Conservation (phyloP, 2,113 vertebrate species). For the Daubentonia madagascariensis region DNA sequence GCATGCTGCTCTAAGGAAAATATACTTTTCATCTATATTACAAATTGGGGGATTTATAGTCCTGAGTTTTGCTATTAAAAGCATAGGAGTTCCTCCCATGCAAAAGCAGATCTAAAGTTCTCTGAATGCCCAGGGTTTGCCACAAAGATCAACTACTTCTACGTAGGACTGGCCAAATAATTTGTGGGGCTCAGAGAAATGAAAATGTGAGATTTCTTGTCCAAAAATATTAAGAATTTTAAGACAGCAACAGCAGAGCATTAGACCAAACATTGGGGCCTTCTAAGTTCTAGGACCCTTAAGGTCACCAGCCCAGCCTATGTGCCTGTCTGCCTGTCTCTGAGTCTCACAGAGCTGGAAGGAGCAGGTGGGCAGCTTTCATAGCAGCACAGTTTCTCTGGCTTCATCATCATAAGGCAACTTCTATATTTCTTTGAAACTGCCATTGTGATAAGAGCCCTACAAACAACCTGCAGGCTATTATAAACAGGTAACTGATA, state of each 20-base stretch:
- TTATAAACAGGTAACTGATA: not conserved
- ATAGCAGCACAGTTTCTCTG: not conserved
- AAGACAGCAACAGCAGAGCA: not conserved
- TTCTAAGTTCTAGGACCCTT: fast-evolving
- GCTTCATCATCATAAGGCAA: not conserved
- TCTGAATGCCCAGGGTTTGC: not conserved
- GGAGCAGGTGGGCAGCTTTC: not conserved
- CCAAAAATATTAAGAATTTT: not conserved
- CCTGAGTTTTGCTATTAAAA: not conserved
- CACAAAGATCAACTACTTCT: not conserved
- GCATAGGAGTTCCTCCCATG: not conserved
- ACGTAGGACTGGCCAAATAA: not conserved
- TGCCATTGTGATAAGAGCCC: not conserved
- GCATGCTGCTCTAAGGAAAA: not conserved
- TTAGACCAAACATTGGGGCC: not conserved
- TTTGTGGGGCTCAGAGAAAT: not conserved
- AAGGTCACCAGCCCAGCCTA: too few relatives aligned
- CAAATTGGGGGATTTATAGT: not conserved
- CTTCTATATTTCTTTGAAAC: not conserved
- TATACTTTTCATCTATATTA: not conserved
- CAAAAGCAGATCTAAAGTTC: not conserved
- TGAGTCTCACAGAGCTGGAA: not conserved
- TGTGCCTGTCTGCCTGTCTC: too few relatives aligned
- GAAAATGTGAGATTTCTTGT: not conserved
- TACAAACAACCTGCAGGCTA: not conserved